Evolutionary conservation across 1,140 invertebrate genomes (phyloP).

Genomic region (Yoshiicerus persimilis): DNA sequence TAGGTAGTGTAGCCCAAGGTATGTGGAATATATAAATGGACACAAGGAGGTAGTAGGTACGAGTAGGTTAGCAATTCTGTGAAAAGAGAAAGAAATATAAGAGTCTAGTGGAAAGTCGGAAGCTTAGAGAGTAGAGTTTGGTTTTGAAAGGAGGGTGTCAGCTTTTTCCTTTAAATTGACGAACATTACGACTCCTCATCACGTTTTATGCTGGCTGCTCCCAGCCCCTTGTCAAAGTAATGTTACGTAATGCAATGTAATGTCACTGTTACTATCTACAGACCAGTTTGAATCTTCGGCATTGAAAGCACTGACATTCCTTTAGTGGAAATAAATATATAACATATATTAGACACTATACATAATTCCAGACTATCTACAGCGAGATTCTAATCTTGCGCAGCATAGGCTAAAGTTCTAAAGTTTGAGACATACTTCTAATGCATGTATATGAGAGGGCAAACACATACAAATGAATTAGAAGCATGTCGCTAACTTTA

Average conservation of each 20-base stretch:
- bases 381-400: too few relatives aligned
- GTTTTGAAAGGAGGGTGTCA: conserved; percentile 36
- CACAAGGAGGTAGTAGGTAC: neutral
- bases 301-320: neutral
- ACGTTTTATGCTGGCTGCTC: conserved; percentile 41
- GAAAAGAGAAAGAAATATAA: neutral
- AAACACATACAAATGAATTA: too few relatives aligned
- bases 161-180: conserved; percentile 44
- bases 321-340: neutral
- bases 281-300: neutral
- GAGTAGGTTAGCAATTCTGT: neutral
- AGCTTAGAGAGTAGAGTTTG: neutral
- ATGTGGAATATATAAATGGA: neutral
- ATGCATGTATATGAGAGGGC: too few relatives aligned
- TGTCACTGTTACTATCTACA: neutral
- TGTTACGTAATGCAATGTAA: conserved; percentile 14
- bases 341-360: neutral
- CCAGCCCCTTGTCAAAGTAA: conserved; percentile 7
- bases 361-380: neutral
- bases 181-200: conserved; percentile 44
- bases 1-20: neutral
- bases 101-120: neutral
- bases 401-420: too few relatives aligned
- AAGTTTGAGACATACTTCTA: too few relatives aligned
- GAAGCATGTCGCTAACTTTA: too few relatives aligned